phyloP scores from a whole-genome alignment of 2,113 vertebrate genomes.

The Myrmecophaga tridactyla region DNA sequence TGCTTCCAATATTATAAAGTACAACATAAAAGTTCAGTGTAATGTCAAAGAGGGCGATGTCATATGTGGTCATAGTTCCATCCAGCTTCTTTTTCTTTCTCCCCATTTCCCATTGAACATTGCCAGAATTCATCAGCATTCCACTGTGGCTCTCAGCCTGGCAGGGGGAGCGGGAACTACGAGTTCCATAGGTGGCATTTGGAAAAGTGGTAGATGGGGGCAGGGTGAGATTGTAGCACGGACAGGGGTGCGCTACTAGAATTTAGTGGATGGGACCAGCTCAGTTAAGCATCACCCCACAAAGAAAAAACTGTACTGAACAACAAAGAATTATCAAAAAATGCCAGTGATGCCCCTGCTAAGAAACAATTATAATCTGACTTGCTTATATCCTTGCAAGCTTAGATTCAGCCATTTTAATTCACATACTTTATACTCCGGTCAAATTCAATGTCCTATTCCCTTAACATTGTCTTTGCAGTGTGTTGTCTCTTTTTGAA shows the following conservation, averaged over 20 bases:
- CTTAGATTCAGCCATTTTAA: not conserved
- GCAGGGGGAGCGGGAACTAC: not conserved
- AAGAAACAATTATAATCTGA: not conserved
- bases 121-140: not conserved
- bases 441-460: not conserved
- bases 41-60: not conserved
- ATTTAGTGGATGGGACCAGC: not conserved
- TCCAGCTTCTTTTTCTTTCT: not conserved
- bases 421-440: not conserved
- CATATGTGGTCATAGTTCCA: not conserved
- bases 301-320: not conserved
- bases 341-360: not conserved
- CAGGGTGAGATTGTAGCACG: not conserved
- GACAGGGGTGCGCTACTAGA: not conserved
- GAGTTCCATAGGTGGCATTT: not conserved
- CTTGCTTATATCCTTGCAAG: not conserved
- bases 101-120: not conserved
- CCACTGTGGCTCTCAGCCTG: not conserved
- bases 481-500: not conserved
- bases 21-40: not conserved
- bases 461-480: not conserved
- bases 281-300: not conserved
- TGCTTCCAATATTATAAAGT: not conserved
- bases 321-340: not conserved
- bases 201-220: not conserved